Evolutionary conservation across 2,797 vertebrate species (phyloP).

Genomic region (Typhlichthys eigenmanni): DNA sequence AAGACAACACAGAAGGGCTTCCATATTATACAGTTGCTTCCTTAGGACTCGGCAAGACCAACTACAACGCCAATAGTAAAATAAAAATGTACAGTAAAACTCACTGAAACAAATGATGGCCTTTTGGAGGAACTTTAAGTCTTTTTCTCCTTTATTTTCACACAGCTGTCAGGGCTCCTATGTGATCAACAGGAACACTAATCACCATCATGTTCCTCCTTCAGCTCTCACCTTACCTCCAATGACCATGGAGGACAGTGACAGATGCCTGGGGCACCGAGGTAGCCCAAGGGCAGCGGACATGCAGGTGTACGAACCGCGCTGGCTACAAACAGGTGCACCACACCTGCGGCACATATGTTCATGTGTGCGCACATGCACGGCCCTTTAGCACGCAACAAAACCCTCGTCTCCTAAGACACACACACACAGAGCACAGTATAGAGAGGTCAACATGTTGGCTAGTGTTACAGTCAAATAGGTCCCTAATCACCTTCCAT

Average conservation of each 20-base stretch:
- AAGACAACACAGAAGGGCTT: no score
- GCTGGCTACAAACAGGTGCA: conserved; percentile 63
- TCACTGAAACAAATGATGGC: no score
- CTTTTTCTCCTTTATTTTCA: neutral
- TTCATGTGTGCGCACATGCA: conserved; percentile 28
- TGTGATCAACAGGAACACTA: conserved; percentile 66
- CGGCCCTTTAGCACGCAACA: conserved; percentile 11
- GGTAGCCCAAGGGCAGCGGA: conserved; percentile 31
- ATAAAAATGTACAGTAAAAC: no score
- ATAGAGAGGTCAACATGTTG: conserved; percentile 13
- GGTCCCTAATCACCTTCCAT: conserved; percentile 24
- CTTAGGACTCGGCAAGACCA: no score
- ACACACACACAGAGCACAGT: conserved; percentile 16
- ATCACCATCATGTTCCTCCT: conserved; percentile 50
- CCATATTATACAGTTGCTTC: no score
- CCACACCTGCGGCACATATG: conserved; percentile 65
- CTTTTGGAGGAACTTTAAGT: no score
- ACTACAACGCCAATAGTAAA: no score
- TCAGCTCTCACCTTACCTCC: conserved; percentile 66
- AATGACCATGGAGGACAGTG: conserved; percentile 42
- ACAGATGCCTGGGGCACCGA: conserved; percentile 14
- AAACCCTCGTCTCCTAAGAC: conserved; percentile 7
- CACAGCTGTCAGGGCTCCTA: conserved; percentile 15
- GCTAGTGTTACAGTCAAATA: conserved; percentile 19
- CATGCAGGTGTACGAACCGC: conserved; percentile 63